Conservation (phyloP, 2,113 vertebrate species). For the Sceloporus tristichus region DNA sequence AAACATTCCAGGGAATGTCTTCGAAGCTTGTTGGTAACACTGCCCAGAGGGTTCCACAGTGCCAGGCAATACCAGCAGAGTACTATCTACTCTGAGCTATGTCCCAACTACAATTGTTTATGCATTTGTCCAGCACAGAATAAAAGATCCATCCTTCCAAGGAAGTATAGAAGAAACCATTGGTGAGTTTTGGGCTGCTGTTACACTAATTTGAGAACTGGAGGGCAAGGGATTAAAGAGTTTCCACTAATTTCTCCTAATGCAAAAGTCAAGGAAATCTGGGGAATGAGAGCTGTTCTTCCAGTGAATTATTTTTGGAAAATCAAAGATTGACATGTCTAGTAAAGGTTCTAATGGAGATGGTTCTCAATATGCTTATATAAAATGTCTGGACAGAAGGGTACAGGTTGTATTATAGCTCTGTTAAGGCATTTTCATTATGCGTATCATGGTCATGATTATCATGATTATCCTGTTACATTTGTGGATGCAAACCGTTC, state of each 20-base stretch:
- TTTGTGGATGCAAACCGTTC: too few species aligned
- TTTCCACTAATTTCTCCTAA: not conserved
- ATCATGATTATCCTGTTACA: too few species aligned
- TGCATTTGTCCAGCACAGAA: not conserved
- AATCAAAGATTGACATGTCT: not conserved
- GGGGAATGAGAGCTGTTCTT: not conserved
- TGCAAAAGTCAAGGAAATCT: not conserved
- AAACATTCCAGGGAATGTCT: too few species aligned
- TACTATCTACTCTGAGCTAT: fast-evolving
- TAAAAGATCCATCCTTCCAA: not conserved
- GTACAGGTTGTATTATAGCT: too few species aligned
- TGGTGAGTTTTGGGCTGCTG: not conserved
- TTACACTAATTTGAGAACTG: not conserved
- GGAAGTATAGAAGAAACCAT: not conserved
- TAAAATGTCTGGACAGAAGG: not conserved
- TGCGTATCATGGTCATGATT: too few species aligned
- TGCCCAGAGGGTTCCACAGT: not conserved
- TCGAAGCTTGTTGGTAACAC: too few species aligned
- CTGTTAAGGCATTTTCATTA: too few species aligned
- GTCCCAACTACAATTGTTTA: not conserved
- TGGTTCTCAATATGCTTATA: not conserved
- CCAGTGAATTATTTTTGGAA: not conserved
- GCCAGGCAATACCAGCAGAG: not conserved
- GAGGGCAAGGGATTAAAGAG: too few species aligned
- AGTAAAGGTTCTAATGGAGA: not conserved